Conservation (phyloP, 1,140 invertebrate species). For the Andricus grossulariae region DNA sequence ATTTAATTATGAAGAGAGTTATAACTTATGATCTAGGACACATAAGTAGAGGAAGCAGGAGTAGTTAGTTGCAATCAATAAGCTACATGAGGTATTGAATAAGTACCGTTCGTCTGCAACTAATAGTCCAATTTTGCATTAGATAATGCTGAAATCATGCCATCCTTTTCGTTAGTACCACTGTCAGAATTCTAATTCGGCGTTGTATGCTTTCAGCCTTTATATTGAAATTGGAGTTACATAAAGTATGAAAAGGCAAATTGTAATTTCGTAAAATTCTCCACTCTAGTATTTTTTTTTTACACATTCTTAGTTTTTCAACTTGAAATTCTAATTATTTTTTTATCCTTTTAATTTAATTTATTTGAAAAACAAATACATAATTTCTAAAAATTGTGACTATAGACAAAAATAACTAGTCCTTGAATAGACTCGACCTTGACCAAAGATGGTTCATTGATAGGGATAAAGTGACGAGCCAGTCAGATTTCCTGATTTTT, state of each 20-base stretch:
- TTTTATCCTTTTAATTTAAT: background rate
- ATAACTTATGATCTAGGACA: background rate
- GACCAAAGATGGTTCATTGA: background rate
- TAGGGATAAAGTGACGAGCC: background rate
- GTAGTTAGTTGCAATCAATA: background rate
- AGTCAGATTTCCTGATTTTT: background rate
- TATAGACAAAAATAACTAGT: background rate
- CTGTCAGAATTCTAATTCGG: slow-evolving; percentile 5
- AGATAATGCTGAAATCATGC: background rate
- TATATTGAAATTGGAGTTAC: background rate
- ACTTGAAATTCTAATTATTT: background rate
- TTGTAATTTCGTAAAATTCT: background rate
- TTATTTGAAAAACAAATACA: background rate
- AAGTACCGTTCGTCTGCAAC: background rate
- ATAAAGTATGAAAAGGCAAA: background rate
- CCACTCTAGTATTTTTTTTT: too few species aligned
- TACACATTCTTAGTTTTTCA: too few species aligned
- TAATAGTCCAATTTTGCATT: slow-evolving; percentile 14
- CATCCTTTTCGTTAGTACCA: background rate
- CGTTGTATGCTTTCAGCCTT: background rate
- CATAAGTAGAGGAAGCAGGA: background rate
- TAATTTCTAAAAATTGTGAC: background rate
- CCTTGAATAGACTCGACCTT: background rate
- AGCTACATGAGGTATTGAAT: slow-evolving; percentile 3
- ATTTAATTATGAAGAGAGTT: background rate